Conservation (phyloP, 1,140 invertebrate species). For the Harpegnathos saltator region DNA sequence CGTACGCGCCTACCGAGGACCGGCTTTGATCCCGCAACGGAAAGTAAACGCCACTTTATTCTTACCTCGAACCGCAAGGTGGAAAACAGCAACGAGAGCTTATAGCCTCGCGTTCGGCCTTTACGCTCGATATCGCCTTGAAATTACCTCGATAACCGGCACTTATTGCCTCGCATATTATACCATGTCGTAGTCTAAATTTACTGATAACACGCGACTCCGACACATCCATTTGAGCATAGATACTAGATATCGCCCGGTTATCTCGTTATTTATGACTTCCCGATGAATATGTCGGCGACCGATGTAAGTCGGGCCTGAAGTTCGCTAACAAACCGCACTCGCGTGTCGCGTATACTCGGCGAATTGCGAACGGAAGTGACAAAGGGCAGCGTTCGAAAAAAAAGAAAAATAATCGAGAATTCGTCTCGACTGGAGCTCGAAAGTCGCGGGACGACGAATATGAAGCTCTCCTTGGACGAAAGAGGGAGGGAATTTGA, state of each 20-base stretch:
- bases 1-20: no score
- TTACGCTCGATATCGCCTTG: slow-evolving; percentile 34
- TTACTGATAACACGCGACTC: neutral
- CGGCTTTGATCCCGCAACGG: slow-evolving; percentile 17
- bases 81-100: neutral
- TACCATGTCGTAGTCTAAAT: slow-evolving; percentile 6
- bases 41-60: neutral
- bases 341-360: no score
- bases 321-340: no score
- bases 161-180: slow-evolving; percentile 5
- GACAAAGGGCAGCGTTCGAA: no score
- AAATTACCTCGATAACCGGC: slow-evolving; percentile 28
- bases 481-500: no score
- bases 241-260: slow-evolving; percentile 23
- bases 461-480: no score
- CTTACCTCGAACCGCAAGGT: neutral
- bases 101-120: neutral
- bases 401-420: no score
- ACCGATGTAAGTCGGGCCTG: no score
- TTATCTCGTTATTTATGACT: slow-evolving; percentile 11
- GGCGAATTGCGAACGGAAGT: no score
- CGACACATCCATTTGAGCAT: neutral
- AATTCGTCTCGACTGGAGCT: no score
- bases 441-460: no score
- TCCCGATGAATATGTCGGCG: no score